Percentiles rank a stretch among this genome's conserved stretches.
Conservation (phyloP, 2,797 vertebrate genomes). For the Rousettus madagascariensis region DNA sequence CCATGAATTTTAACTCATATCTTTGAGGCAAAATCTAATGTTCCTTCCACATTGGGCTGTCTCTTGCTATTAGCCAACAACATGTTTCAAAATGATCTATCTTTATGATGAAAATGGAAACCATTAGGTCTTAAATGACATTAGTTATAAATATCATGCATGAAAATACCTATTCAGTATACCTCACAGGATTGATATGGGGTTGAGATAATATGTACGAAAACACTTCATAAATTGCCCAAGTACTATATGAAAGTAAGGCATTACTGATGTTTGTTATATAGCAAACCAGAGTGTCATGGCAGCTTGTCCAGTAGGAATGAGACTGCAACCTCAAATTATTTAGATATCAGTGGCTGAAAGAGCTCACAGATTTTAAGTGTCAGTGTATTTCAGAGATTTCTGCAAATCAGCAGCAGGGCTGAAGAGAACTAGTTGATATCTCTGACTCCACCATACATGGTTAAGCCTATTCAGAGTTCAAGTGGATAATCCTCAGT, state of each 20-base stretch:
- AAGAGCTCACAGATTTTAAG: not conserved
- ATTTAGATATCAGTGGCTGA: slow-evolving; percentile 1
- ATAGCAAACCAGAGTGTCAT: slow-evolving; percentile 7
- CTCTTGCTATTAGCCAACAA: slow-evolving; percentile 15
- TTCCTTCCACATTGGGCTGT: not conserved
- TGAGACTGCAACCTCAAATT: not conserved
- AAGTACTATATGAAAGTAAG: slow-evolving; percentile 14
- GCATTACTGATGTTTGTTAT: not conserved
- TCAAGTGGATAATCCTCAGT: slow-evolving; percentile 8
- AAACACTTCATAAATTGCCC: slow-evolving; percentile 41
- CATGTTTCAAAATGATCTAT: not conserved
- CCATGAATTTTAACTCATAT: not conserved
- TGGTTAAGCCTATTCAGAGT: not conserved
- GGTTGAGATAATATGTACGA: slow-evolving; percentile 10
- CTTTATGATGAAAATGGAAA: slow-evolving; percentile 51
- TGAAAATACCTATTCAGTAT: not conserved
- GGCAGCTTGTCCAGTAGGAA: slow-evolving; percentile 22
- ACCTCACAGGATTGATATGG: slow-evolving; percentile 17
- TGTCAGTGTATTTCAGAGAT: slow-evolving; percentile 33
- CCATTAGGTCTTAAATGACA: slow-evolving; percentile 46
- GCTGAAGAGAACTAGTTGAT: slow-evolving; percentile 30
- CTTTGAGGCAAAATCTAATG: not conserved
- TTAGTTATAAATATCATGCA: slow-evolving; percentile 1
- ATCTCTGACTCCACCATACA: not conserved
- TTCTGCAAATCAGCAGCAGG: not conserved